Evolutionary conservation across 30 jellyfish, hydroid and myxozoan genomes (phyloP).

Genomic region (Aurelia sp.): DNA sequence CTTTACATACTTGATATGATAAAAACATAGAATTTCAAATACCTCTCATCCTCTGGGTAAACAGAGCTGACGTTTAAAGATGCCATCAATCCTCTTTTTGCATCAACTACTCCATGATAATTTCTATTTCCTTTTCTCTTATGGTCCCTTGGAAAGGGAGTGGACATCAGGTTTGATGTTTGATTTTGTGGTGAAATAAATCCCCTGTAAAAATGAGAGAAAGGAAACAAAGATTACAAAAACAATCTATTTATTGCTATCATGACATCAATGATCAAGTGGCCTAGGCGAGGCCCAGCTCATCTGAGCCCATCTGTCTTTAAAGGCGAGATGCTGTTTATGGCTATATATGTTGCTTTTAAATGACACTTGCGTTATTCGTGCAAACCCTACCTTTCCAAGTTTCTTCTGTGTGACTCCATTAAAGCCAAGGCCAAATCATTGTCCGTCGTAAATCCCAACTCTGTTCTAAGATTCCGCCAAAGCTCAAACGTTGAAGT

Average conservation of each 20-base stretch:
- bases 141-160: slow-evolving; percentile 1
- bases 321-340: too few species aligned
- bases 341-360: too few species aligned
- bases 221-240: not conserved
- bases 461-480: not conserved
- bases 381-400: not conserved
- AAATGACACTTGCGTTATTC: too few species aligned
- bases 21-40: too few species aligned
- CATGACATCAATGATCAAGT: too few species aligned
- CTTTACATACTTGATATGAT: too few species aligned
- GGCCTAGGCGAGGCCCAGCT: too few species aligned
- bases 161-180: slow-evolving; percentile 5
- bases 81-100: not conserved
- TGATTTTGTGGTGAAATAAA: not conserved
- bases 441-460: not conserved
- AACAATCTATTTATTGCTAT: too few species aligned
- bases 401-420: not conserved
- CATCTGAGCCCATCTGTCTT: too few species aligned
- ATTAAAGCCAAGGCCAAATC: not conserved
- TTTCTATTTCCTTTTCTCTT: not conserved
- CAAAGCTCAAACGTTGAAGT: not conserved
- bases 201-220: not conserved
- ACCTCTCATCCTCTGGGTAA: not conserved
- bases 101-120: not conserved
- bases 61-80: not conserved